A percentile compares a stretch with the other conserved stretches of the same genome.
Evolutionary conservation across 2,797 vertebrate genomes (phyloP).

Genomic region (Saxicola maurus): DNA sequence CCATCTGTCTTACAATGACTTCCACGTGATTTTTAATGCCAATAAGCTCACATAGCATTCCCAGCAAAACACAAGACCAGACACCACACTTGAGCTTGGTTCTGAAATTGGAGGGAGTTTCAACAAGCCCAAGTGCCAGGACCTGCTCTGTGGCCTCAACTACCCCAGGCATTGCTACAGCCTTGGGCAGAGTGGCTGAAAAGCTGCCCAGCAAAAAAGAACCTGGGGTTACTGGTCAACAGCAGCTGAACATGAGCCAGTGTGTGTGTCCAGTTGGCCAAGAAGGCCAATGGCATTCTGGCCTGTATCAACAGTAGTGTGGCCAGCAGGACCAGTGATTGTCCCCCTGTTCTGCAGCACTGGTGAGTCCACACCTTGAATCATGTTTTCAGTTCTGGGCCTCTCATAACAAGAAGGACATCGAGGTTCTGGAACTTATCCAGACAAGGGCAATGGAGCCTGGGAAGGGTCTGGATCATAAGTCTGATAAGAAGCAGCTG

Average conservation of each 20-base stretch:
- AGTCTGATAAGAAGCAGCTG: not conserved
- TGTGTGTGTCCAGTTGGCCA: accelerated
- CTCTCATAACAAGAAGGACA: too few species aligned
- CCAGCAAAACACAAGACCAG: not conserved
- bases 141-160: not conserved
- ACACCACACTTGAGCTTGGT: not conserved
- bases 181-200: not conserved
- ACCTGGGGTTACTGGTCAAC: accelerated
- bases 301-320: accelerated
- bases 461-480: not conserved
- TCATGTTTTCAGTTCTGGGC: not conserved
- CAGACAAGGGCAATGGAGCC: not conserved
- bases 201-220: not conserved
- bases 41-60: not conserved
- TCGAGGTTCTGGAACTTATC: not conserved
- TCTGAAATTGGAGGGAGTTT: not conserved
- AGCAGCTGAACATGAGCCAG: not conserved
- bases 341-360: too few species aligned
- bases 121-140: not conserved
- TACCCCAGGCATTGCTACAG: not conserved
- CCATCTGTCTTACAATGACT: not conserved
- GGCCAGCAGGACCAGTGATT: not conserved
- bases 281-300: not conserved
- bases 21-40: not conserved
- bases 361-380: not conserved